phyloP scores from a whole-genome alignment of 2,888 invertebrate species.

The Temnothorax ravouxi region DNA sequence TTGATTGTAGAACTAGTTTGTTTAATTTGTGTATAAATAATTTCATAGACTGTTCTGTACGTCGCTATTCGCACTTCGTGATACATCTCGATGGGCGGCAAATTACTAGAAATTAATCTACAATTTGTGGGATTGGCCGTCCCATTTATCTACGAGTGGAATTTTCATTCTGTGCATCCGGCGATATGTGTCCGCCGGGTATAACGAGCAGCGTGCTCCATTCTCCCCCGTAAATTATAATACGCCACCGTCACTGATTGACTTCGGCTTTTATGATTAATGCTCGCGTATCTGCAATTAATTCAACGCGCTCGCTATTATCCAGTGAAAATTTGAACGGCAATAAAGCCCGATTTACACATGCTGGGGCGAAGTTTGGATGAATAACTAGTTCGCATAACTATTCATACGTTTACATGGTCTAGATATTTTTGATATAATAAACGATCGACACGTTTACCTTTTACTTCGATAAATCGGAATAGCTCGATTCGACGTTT shows the following conservation, averaged over 20 bases:
- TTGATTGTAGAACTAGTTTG: background rate
- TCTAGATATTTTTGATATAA: conserved; percentile 13
- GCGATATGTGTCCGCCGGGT: conserved; percentile 39
- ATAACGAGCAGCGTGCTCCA: conserved; percentile 42
- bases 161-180: conserved; percentile 47
- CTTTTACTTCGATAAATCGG: background rate
- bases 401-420: background rate
- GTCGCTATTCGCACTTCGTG: conserved; percentile 23
- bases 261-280: conserved; percentile 58
- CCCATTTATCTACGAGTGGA: conserved; percentile 49
- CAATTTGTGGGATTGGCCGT: conserved; percentile 54
- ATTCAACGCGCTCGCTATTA: conserved; percentile 44
- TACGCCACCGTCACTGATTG: conserved; percentile 55
- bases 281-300: conserved; percentile 54
- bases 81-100: conserved; percentile 4
- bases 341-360: conserved; percentile 41
- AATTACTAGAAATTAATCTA: conserved; percentile 54
- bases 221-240: conserved; percentile 53
- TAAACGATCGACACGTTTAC: background rate
- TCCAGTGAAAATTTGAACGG: conserved; percentile 49
- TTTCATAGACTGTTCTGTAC: background rate
- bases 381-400: background rate
- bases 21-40: background rate
- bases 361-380: background rate
- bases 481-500: background rate